Base-by-base conservation (phyloP, 2,113 vertebrate species). In the Pholis gunnellus region DNA sequence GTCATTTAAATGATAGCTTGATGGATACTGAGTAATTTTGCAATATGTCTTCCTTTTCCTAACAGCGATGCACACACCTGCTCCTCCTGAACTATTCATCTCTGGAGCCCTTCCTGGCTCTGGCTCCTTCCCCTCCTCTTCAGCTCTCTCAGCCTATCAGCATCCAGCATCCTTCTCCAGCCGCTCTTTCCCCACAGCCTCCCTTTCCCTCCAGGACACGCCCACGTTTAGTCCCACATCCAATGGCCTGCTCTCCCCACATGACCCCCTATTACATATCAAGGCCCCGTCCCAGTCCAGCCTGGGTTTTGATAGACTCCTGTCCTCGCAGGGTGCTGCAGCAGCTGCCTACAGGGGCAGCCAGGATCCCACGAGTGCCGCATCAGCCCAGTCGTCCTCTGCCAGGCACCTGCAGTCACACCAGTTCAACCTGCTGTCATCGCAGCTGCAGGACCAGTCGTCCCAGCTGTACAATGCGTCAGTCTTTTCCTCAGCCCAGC, bases 61-160 rank as follows among this genome's bases (percentile, higher is more conserved):
- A 67, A 71, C 92, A 99, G 97, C 97, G 85, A 99, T 98, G 97
- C 97, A 99, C 93, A 97, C 97, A 10, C 97, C 97, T 46, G 97
- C 96, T 60, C 97, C 97, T 13, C 96, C 97, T 83, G 97, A 99
- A 46, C 96, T 99, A 3, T 98, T 99, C 95, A 98, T 99, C 92
- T 98, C 97, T 15, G 97, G 97, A 0, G 96, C 97, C 9, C 93
- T 99, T 34, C 97, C 97, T 2, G 97, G 96, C 78, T 98, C 97
- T 67, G 97, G 97, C 46, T 97, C 97, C 4, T 98, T 99, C 82
- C 96, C 98, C 0, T 97, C 97, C 2, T 98, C 97, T 4, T 98
- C 97, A 9, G 97, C 97, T 22, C 96, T 99, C 36, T 97, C 97
- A n/a, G 97, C 97, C 52, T 99, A 99, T 93, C 98, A 99, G 86